Evolutionary conservation across 2,113 vertebrate genomes (phyloP).

Genomic region (Glaucidium brasilianum): DNA sequence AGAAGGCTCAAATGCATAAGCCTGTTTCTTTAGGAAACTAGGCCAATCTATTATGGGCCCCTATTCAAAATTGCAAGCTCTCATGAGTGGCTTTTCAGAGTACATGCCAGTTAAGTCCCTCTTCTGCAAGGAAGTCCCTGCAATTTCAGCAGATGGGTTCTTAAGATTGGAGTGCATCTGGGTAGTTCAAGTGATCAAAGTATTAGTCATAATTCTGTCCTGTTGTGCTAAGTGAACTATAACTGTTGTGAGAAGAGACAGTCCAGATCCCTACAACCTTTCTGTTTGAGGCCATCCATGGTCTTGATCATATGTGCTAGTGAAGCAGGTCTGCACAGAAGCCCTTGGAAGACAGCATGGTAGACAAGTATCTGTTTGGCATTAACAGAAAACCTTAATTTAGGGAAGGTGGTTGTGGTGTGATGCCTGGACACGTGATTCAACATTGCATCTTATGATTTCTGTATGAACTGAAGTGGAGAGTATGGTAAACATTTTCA

Average conservation of each 20-base stretch:
- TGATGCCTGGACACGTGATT: background rate
- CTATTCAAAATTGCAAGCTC: background rate
- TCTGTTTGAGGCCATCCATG: background rate
- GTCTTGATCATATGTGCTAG: fast-evolving
- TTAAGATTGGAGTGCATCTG: background rate
- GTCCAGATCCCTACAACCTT: background rate
- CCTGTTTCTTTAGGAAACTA: background rate
- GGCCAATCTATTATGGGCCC: background rate
- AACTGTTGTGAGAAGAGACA: background rate
- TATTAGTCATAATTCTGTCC: background rate
- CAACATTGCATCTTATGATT: background rate
- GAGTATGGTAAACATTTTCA: background rate
- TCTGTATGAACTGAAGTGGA: background rate
- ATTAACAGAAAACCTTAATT: background rate
- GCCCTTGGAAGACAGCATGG: background rate
- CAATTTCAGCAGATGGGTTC: background rate
- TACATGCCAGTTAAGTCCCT: background rate
- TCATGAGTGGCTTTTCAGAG: background rate
- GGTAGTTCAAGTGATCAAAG: background rate
- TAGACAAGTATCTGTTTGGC: background rate
- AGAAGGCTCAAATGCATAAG: background rate
- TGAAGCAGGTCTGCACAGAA: background rate
- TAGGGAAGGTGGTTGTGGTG: background rate
- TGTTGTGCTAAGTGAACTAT: background rate
- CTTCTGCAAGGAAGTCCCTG: background rate